A percentile compares a stretch with the other conserved stretches of the same genome.
Evolutionary conservation across 2,888 invertebrate species (phyloP).

Genomic region (Camptogramma bilineatum): DNA sequence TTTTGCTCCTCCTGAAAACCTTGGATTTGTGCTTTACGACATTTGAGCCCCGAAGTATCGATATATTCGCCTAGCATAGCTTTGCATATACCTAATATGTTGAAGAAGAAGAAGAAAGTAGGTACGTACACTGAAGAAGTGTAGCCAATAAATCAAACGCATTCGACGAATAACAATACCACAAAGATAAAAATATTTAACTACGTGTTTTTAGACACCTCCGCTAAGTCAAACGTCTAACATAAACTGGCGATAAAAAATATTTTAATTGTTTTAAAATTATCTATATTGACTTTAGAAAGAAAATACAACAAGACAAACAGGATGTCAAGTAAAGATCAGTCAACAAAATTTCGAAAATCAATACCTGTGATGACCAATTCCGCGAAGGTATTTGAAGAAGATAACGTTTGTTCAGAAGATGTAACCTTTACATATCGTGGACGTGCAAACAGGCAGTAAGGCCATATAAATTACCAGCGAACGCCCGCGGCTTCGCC

Average conservation of each 20-base stretch:
- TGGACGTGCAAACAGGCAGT: slow-evolving; percentile 73
- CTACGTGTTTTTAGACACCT: neutral
- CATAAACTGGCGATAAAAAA: neutral
- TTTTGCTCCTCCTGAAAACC: no score
- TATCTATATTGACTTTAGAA: slow-evolving; percentile 12
- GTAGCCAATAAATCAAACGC: no score
- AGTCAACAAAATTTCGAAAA: slow-evolving; percentile 63
- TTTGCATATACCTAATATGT: no score
- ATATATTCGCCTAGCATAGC: no score
- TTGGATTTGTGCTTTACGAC: no score
- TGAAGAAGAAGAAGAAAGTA: no score
- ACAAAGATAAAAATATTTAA: neutral
- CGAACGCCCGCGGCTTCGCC: no score
- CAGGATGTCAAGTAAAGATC: slow-evolving; percentile 60
- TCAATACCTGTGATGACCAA: slow-evolving; percentile 70
- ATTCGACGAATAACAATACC: neutral
- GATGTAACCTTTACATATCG: slow-evolving; percentile 80
- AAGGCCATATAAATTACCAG: slow-evolving; percentile 77
- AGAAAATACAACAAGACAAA: slow-evolving; percentile 57
- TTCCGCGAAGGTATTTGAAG: slow-evolving; percentile 79
- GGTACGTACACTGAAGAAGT: no score
- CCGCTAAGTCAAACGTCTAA: slow-evolving; percentile 1
- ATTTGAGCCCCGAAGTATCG: no score
- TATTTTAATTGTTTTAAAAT: slow-evolving; percentile 26
- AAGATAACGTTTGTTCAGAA: slow-evolving; percentile 77